Base-by-base conservation (phyloP, 64 coral and sea anemone species). In the Actinia equina region DNA sequence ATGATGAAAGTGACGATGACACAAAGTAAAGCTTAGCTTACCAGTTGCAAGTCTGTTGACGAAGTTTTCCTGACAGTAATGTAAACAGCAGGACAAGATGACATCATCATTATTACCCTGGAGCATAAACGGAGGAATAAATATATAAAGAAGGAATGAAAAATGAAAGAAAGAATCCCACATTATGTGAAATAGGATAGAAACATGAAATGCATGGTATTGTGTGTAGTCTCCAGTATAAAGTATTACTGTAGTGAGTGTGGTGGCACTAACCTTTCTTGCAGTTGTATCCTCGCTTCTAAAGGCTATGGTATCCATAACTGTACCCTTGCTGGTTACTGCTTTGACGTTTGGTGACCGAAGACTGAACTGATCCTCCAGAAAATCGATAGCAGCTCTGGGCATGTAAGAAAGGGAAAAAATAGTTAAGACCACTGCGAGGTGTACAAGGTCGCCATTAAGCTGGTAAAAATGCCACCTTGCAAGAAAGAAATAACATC, bases 51-150 rank as follows among this genome's bases (percentile, higher is more conserved):
- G 86, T 77, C 93, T 87, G 85, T 98, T 94, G 71, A 95, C 93
- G 89, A 98, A 90, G 79, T 98, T 92, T 57, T 94, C 96, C 84
- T 95, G 93, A 89, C 96, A 98, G 77, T 98, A 98, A 59, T 98
- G 91, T 56, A 92, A 55, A 45, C 93, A 98, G 86, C 93, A 98
- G 13, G 90, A 92, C 22, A 98, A 87, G 81, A 98, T 98, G 13
- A 98, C 69, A 60, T 98, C 96, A 93, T 98, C 96, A 56, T 98
- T 98, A 81, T 93, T 98, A 30, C 90, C 93, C 96, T 98, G 44
- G 16, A 90, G 49, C n/a, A 30, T 74, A 41, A 74, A 13, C 42
- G 26, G 13, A 74, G 8, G 16, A 41, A 26, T 10, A 23, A 9
- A 69, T 69, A 2, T 23, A 69, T 22, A 69, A 8, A 37, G 30